A percentile compares a stretch with the other conserved stretches of the same genome.
Conservation (phyloP, 2,888 invertebrate genomes). For the Colostygia pectinataria region DNA sequence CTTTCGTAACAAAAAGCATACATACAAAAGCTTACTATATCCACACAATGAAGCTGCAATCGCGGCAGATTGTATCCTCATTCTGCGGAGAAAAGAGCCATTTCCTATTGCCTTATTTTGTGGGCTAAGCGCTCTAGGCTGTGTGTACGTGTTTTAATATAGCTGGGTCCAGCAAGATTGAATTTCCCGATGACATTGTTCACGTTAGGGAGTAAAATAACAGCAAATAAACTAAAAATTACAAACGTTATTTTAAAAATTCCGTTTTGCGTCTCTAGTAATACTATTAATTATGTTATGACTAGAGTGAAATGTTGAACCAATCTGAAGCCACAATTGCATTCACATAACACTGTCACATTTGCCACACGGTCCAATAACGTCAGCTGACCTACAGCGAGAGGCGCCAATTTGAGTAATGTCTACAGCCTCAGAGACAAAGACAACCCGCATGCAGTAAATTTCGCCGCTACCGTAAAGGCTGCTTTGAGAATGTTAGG, state of each 20-base stretch:
- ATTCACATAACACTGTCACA: neutral
- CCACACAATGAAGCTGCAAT: constrained; percentile 24
- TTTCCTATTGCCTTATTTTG: constrained; percentile 23
- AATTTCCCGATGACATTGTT: neutral
- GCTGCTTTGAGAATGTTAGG: neutral
- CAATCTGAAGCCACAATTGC: neutral
- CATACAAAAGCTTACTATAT: constrained; percentile 7
- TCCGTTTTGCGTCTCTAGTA: too few relatives aligned
- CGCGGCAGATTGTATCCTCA: constrained; percentile 20
- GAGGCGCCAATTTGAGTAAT: constrained; percentile 5
- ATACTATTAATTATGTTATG: too few relatives aligned
- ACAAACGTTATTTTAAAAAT: too few relatives aligned
- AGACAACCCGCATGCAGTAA: constrained; percentile 5
- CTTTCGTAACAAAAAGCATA: too few relatives aligned
- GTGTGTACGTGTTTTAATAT: constrained; percentile 22
- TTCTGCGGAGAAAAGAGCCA: constrained; percentile 17
- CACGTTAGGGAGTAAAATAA: neutral
- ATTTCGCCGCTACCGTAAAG: neutral
- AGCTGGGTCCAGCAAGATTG: constrained; percentile 3
- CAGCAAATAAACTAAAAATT: neutral
- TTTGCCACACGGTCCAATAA: neutral
- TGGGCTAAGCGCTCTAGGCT: constrained; percentile 15
- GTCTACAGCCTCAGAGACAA: neutral
- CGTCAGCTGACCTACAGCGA: constrained; percentile 2
- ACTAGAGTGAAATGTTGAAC: too few relatives aligned